These are phyloP conservation scores for silkworm (Bombyx mori) DNA, from an alignment of 1,140 invertebrate species.

Conservation along the genomic window DNA sequence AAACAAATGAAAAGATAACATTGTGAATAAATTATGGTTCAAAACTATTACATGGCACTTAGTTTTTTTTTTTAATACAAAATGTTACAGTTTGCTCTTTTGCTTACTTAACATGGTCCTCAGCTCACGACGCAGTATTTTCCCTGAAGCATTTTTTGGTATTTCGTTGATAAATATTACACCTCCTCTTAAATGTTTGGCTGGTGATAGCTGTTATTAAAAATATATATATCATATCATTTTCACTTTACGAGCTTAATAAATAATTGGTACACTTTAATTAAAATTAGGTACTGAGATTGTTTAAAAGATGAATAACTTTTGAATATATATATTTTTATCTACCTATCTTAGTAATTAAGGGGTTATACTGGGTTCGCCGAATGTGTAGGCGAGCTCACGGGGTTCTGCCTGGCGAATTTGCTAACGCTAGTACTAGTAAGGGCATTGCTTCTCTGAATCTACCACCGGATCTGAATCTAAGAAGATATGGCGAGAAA, in stretches of 20 bases:
- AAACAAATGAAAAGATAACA: neutral
- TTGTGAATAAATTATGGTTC: neutral
- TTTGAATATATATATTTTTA: too few species aligned
- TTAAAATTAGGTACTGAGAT: neutral
- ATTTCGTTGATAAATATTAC: conserved; percentile 76
- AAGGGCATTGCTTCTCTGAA: too few species aligned
- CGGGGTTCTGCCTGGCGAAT: too few species aligned
- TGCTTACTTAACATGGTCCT: conserved; percentile 43
- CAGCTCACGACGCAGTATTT: conserved; percentile 76
- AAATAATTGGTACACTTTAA: neutral
- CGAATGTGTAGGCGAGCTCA: too few species aligned
- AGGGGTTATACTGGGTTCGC: too few species aligned
- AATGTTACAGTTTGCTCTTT: conserved; percentile 42
- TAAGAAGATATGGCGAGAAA: too few species aligned
- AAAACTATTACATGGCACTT: conserved; percentile 1
- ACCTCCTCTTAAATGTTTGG: conserved; percentile 74
- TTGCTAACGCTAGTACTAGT: too few species aligned
- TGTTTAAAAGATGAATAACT: too few species aligned
- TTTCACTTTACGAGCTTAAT: neutral
- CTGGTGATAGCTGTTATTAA: conserved; percentile 48
- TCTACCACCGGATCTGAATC: too few species aligned
- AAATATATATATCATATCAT: neutral
- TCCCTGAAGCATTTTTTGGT: conserved; percentile 77
- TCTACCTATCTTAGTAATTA: too few species aligned
- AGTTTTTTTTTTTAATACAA: neutral